A percentile compares a stretch with the other conserved stretches of the same genome.
phyloP scores from a whole-genome alignment of 2,888 invertebrate species.

The Synanthedon andrenaeformis region DNA sequence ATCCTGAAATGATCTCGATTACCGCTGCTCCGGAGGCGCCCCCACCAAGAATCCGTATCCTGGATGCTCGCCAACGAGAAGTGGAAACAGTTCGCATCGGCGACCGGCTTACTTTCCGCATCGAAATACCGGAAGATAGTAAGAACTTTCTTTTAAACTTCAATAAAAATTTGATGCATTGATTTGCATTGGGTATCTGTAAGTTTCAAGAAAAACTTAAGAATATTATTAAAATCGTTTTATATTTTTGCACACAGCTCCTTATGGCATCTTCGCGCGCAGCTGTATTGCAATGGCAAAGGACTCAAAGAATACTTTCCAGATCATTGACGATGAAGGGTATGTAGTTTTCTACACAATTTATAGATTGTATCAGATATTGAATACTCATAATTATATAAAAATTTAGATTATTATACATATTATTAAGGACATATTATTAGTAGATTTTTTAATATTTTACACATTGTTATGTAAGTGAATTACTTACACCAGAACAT shows the following conservation, averaged over 20 bases:
- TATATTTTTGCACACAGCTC: slow-evolving; percentile 73
- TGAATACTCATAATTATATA: background rate
- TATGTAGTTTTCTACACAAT: slow-evolving; percentile 28
- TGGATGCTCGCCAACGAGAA: slow-evolving; percentile 87
- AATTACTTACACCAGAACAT: too few relatives aligned
- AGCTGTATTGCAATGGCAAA: slow-evolving; percentile 98
- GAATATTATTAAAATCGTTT: background rate
- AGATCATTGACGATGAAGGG: slow-evolving; percentile 96
- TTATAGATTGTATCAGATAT: too few relatives aligned
- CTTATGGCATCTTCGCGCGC: slow-evolving; percentile 94
- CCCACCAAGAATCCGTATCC: slow-evolving; percentile 91
- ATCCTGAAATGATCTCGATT: slow-evolving; percentile 96
- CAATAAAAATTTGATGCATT: background rate
- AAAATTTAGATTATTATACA: too few relatives aligned
- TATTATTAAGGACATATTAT: background rate
- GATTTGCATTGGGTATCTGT: background rate
- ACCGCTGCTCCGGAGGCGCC: slow-evolving; percentile 96
- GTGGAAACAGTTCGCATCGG: slow-evolving; percentile 96
- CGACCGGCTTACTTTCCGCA: slow-evolving; percentile 93
- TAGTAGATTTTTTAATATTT: background rate
- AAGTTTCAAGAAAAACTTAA: background rate
- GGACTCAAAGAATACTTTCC: slow-evolving; percentile 95
- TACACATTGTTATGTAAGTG: too few relatives aligned
- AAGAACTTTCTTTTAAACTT: slow-evolving; percentile 39
- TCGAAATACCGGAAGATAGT: slow-evolving; percentile 97